Base-by-base conservation (phyloP, 2,888 invertebrate genomes). In the Platycnemis pennipes region DNA sequence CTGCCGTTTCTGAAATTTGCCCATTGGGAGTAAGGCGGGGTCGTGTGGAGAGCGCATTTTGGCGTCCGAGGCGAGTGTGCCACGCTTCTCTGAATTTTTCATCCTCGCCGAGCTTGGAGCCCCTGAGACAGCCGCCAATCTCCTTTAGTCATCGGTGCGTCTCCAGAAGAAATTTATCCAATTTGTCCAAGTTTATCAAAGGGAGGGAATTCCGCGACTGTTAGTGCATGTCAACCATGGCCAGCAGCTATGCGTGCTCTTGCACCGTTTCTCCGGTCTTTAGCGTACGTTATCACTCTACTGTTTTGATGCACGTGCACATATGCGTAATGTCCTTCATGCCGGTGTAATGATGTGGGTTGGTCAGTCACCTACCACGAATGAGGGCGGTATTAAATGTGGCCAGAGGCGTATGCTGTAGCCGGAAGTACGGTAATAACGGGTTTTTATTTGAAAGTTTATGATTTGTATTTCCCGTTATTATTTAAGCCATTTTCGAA, bases 171-270 rank as follows among this genome's bases (percentile, higher is more conserved):
- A 37, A 77, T 77, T 77, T 37, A 37, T 13, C 37, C n/a, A n/a
- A n/a, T n/a, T n/a, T n/a, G n/a, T n/a, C 77, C 4, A 77, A 77
- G 77, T 77, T 77, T 77, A 31, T 77, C 77, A n/a, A 31, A n/a
- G 11, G 13, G 77, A 37, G 19, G 37, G 77, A 77, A 77, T 77
- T 77, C 77, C 77, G 37, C 37, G 31, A 37, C 37, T 1, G 37
- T 37, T 31, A 11, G 11, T 7, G 31, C 77, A 13, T 37, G 37
- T 77, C 77, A 31, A 11, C 31, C 77, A 16, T 16, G 37, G 8
- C 3, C 77, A 37, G 13, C 11, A 13, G 11, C 11, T 37, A 13
- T 31, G 31, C 37, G 7, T 37, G 26, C 37, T 37, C 13, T 77
- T 77, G 13, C 37, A 1, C 37, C 37, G n/a, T 31, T 77, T 16